Evolutionary conservation across 2,888 invertebrate genomes (phyloP).

Genomic region (Agrotis exclamationis): DNA sequence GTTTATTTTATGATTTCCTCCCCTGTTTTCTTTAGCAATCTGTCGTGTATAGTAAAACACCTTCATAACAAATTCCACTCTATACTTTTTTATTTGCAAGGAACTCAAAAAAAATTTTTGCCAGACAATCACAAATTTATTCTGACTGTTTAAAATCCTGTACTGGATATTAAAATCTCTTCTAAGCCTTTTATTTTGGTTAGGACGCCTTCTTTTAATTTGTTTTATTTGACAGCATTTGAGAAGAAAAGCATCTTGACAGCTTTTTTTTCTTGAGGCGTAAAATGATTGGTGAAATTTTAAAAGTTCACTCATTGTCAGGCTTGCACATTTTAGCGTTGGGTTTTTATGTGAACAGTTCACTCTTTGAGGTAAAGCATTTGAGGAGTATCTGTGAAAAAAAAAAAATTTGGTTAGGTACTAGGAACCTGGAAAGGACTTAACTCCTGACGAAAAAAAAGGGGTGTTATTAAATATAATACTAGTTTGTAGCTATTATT

Average conservation of each 20-base stretch:
- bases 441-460: constrained; percentile 9
- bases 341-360: no score
- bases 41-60: constrained; percentile 21
- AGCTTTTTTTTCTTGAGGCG: constrained; percentile 32
- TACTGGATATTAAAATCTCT: constrained; percentile 35
- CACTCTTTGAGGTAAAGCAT: no score
- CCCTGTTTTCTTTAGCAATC: constrained; percentile 12
- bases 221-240: constrained; percentile 49
- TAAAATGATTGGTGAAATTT: constrained; percentile 32
- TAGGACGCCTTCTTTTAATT: constrained; percentile 51
- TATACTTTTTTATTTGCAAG: constrained; percentile 11
- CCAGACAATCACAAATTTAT: constrained; percentile 26
- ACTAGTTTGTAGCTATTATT: constrained; percentile 12
- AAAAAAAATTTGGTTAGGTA: constrained; percentile 17
- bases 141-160: constrained; percentile 20
- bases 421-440: constrained; percentile 15
- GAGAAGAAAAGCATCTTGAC: constrained; percentile 15
- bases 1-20: constrained; percentile 21
- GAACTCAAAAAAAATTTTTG: constrained; percentile 21
- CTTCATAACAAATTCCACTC: constrained; percentile 22
- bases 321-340: no score
- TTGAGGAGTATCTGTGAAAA: no score
- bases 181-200: constrained; percentile 40
- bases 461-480: constrained; percentile 19
- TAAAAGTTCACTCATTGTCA: no score